A percentile compares a stretch with the other conserved stretches of the same genome.
Evolutionary conservation across 2,113 vertebrate genomes (phyloP).

Genomic region (Panurus biarmicus): DNA sequence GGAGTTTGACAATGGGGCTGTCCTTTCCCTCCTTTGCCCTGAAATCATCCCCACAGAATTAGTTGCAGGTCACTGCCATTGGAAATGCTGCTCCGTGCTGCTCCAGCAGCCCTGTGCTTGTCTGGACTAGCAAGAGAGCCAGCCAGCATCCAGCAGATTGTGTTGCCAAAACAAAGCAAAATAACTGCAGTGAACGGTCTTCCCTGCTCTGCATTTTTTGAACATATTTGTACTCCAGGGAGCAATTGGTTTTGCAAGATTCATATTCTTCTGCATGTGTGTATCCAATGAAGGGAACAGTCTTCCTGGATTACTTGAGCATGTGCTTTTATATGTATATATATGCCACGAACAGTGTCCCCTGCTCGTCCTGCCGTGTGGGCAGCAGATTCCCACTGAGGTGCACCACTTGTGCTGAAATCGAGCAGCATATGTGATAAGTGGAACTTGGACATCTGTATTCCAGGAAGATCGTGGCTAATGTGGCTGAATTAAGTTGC

Average conservation of each 20-base stretch:
- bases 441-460: neutral
- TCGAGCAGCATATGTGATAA: rapidly evolving
- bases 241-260: neutral
- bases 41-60: neutral
- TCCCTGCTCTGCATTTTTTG: neutral
- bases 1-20: neutral
- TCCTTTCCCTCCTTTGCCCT: neutral
- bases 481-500: constrained; percentile 9
- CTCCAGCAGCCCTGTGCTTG: neutral
- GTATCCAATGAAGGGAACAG: neutral
- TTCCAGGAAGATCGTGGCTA: neutral
- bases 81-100: neutral
- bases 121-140: neutral
- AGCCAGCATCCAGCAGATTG: neutral
- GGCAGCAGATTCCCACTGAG: neutral
- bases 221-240: too few species aligned
- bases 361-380: neutral
- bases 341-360: neutral
- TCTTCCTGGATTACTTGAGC: neutral
- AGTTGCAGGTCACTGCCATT: neutral
- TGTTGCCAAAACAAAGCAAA: constrained; percentile 43
- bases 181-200: neutral
- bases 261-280: neutral
- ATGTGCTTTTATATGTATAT: rapidly evolving
- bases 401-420: neutral